These are phyloP conservation scores for Lacanobia wlatinum DNA, from an alignment of 2,888 invertebrate species.

Conservation along the genomic window DNA sequence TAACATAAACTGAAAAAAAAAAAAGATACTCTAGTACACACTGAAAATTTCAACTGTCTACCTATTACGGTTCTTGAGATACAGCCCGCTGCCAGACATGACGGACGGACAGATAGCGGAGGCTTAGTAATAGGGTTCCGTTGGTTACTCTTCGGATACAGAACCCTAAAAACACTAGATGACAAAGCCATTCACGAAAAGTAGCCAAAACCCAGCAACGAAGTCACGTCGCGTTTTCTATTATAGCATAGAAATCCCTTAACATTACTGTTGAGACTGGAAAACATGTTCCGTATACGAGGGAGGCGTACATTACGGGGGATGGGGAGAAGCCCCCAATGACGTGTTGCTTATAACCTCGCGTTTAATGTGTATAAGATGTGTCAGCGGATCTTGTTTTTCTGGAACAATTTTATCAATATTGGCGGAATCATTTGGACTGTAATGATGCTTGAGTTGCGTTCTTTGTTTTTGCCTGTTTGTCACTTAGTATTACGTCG, in stretches of 20 bases:
- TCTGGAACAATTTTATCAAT: constrained; percentile 46
- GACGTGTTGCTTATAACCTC: constrained; percentile 62
- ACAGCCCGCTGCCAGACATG: no score
- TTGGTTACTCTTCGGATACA: no score
- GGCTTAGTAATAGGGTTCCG: no score
- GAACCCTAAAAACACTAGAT: background rate
- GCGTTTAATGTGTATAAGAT: constrained; percentile 60
- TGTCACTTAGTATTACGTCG: background rate
- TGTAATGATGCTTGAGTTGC: constrained; percentile 8
- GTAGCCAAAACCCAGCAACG: background rate
- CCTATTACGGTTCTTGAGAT: no score
- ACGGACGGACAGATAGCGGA: no score
- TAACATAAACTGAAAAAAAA: no score
- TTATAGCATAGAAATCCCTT: constrained; percentile 69
- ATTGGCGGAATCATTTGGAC: constrained; percentile 31
- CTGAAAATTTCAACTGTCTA: no score
- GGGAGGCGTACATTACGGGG: constrained; percentile 34
- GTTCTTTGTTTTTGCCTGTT: constrained; percentile 3
- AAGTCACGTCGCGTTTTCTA: constrained; percentile 64
- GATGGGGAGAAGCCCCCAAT: constrained; percentile 35
- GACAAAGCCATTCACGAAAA: background rate
- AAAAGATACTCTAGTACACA: no score
- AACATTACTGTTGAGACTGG: constrained; percentile 68
- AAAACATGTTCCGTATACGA: constrained; percentile 64
- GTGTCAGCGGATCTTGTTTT: constrained; percentile 63